Percentiles rank a stretch among this genome's conserved stretches.
Evolutionary conservation across 2,113 vertebrate species (phyloP).

Genomic region (Apodemus sylvaticus): DNA sequence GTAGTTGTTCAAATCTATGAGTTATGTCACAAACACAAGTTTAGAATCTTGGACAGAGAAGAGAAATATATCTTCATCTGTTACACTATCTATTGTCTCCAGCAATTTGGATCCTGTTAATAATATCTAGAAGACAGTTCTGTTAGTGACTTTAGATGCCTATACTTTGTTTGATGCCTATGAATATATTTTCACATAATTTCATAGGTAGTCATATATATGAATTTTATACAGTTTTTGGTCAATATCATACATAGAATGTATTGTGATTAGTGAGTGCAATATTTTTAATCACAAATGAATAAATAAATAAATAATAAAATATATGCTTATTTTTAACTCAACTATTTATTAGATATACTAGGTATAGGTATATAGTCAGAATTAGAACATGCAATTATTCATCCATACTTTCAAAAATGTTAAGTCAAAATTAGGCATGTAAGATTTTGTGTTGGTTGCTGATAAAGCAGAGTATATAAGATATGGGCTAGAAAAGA

Average conservation of each 20-base stretch:
- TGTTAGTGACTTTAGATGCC: background rate
- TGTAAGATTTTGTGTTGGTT: background rate
- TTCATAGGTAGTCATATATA: background rate
- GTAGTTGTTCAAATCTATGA: background rate
- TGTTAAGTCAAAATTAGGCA: background rate
- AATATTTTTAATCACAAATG: background rate
- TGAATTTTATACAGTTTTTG: background rate
- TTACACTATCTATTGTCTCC: background rate
- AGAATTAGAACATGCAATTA: background rate
- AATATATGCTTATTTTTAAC: background rate
- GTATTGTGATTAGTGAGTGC: background rate
- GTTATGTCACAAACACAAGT: background rate
- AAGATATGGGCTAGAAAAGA: background rate
- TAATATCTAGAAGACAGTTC: background rate
- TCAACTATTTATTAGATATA: background rate
- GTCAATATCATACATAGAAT: background rate
- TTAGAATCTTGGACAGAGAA: background rate
- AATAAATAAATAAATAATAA: background rate
- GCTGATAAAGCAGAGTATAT: background rate
- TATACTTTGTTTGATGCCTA: background rate
- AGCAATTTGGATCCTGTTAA: background rate
- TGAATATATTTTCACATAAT: background rate
- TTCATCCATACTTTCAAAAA: background rate
- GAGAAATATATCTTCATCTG: background rate
- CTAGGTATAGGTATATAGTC: background rate